A percentile compares a stretch with the other conserved stretches of the same genome.
phyloP scores from a whole-genome alignment of 2,888 invertebrate species.

The Clostera curtula region DNA sequence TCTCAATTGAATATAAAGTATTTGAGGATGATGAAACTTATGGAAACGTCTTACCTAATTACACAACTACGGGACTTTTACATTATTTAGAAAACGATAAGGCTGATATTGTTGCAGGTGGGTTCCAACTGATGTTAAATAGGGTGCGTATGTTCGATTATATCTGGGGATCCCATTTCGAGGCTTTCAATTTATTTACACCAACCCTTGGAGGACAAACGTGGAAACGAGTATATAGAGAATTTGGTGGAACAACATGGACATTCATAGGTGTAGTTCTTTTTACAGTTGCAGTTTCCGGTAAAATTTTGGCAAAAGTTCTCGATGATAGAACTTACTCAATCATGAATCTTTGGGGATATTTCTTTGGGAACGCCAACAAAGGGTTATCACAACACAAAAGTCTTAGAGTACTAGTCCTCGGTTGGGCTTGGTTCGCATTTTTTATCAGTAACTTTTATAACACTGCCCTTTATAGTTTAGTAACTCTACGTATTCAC shows the following conservation, averaged over 20 bases:
- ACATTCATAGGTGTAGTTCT: conserved; percentile 30
- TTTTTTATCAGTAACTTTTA: conserved; percentile 48
- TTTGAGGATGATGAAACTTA: conserved; percentile 14
- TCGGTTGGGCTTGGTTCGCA: conserved; percentile 48
- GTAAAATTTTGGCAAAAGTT: conserved; percentile 15
- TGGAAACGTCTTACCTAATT: conserved; percentile 37
- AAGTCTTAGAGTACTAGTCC: conserved; percentile 28
- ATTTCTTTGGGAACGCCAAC: conserved; percentile 34
- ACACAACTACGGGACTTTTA: conserved; percentile 37
- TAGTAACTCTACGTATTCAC: conserved; percentile 33
- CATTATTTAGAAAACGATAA: conserved; percentile 26
- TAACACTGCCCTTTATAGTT: conserved; percentile 40
- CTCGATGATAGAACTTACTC: conserved; percentile 19
- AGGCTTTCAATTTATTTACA: conserved; percentile 29
- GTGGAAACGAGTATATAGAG: conserved; percentile 41
- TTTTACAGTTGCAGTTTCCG: conserved; percentile 18
- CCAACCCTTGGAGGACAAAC: conserved; percentile 24
- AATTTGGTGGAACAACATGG: conserved; percentile 37
- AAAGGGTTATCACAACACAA: conserved; percentile 25
- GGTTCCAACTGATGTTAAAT: conserved; percentile 36
- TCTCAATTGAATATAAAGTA: conserved; percentile 26
- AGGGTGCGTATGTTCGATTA: conserved; percentile 40
- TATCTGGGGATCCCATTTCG: conserved; percentile 39
- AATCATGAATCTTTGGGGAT: conserved; percentile 36
- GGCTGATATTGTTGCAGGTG: conserved; percentile 38